phyloP scores from a whole-genome alignment of 2,797 vertebrate genomes.

The Varecia variegata region DNA sequence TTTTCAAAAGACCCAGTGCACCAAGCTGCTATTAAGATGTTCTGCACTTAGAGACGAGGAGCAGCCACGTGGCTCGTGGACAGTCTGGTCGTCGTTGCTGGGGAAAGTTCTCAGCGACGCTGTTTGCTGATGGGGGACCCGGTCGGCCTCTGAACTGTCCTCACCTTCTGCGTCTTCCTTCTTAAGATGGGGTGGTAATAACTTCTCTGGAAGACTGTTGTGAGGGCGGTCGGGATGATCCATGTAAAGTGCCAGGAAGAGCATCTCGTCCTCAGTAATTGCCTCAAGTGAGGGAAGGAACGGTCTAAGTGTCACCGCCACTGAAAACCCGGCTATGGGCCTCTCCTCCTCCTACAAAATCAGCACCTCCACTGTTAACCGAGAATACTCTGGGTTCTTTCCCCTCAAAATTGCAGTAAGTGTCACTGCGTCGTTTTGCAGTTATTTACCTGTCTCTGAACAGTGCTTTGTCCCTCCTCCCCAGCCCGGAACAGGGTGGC shows the following conservation, averaged over 20 bases:
- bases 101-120: too few relatives aligned
- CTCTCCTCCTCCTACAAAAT: fast-evolving
- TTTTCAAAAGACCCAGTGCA: too few relatives aligned
- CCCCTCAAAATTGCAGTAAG: fast-evolving
- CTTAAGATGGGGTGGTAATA: fast-evolving
- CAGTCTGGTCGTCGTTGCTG: too few relatives aligned
- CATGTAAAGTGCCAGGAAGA: fast-evolving
- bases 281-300: neutral
- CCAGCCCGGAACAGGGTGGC: neutral
- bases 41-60: neutral
- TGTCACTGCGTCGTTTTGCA: fast-evolving
- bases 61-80: fast-evolving
- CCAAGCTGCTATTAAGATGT: neutral
- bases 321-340: fast-evolving
- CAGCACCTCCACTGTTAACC: fast-evolving
- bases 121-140: too few relatives aligned
- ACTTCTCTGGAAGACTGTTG: fast-evolving
- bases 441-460: neutral
- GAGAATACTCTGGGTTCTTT: fast-evolving
- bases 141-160: neutral
- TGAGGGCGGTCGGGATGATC: too few relatives aligned
- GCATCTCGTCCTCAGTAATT: fast-evolving
- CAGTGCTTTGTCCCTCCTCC: too few relatives aligned
- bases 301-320: fast-evolving
- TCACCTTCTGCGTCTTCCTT: neutral